Conservation (phyloP, 2,797 vertebrate genomes). For the Amblyopsis hoosieri region DNA sequence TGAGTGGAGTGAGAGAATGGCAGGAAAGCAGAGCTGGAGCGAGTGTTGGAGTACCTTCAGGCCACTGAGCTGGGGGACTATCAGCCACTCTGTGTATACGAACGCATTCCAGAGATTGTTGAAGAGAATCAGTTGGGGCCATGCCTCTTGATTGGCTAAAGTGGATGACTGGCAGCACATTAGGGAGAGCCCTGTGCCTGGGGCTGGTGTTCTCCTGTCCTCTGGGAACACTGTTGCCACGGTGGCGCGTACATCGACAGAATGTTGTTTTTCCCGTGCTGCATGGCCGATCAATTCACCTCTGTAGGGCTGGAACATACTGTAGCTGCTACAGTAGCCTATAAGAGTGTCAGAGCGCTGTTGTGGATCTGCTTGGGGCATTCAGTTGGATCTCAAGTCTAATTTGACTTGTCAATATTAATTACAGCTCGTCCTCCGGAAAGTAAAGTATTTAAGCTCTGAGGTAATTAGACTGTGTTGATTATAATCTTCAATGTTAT, state of each 20-base stretch:
- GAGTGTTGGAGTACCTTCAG: constrained; percentile 18
- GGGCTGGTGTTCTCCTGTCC: constrained; percentile 39
- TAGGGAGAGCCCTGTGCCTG: constrained; percentile 38
- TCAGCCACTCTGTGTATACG: constrained; percentile 30
- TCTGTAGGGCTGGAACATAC: constrained; percentile 6
- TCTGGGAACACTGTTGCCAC: constrained; percentile 33
- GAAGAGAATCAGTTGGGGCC: constrained; percentile 29
- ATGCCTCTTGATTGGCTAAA: constrained; percentile 38
- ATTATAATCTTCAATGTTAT: constrained; percentile 8
- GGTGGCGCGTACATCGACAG: constrained; percentile 25
- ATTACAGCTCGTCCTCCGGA: constrained; percentile 15
- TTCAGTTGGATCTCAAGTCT: constrained; percentile 21
- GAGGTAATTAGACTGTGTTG: constrained; percentile 9
- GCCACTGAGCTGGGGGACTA: constrained; percentile 15
- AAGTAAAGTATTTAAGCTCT: constrained; percentile 14
- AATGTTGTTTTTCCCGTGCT: constrained; percentile 23
- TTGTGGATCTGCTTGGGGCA: neutral
- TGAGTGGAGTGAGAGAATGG: constrained; percentile 10
- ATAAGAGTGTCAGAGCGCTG: neutral
- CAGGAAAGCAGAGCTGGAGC: constrained; percentile 25
- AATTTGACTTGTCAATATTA: constrained; percentile 17
- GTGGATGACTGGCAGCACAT: constrained; percentile 47
- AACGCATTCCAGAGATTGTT: constrained; percentile 35
- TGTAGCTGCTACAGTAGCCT: neutral
- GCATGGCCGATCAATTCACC: constrained; percentile 35